Conservation (phyloP, 2,113 vertebrate species). For the Poecile atricapillus region DNA sequence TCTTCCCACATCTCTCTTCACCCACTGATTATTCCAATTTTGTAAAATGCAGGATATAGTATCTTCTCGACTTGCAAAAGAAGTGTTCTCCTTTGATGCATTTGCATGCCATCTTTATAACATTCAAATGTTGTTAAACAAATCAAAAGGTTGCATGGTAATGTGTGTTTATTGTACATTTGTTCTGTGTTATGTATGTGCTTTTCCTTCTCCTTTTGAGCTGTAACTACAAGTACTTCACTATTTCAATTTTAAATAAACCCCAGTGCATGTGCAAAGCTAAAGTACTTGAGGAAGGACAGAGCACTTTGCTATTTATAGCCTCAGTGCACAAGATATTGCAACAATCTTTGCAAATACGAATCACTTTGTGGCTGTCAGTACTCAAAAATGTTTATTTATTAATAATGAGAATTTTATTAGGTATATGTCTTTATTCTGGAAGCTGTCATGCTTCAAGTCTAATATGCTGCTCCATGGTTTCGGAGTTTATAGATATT, state of each 20-base stretch:
- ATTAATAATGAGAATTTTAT: background rate
- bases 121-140: background rate
- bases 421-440: background rate
- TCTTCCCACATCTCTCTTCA: background rate
- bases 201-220: background rate
- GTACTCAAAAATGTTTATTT: background rate
- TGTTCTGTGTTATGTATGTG: background rate
- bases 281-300: background rate
- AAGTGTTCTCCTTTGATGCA: background rate
- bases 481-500: background rate
- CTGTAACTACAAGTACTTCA: background rate
- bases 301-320: background rate
- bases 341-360: background rate
- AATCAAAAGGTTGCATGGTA: background rate
- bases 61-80: background rate
- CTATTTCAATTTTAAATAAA: background rate
- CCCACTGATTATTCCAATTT: background rate
- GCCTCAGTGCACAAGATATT: background rate
- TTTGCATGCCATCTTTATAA: background rate
- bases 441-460: background rate
- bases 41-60: background rate
- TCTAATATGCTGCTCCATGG: background rate
- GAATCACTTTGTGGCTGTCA: background rate
- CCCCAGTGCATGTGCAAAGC: background rate
- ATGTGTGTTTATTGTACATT: background rate